Percentiles rank a stretch among this genome's conserved stretches.
phyloP scores from a whole-genome alignment of 2,113 vertebrate genomes.

The Nannobrachium achirus region DNA sequence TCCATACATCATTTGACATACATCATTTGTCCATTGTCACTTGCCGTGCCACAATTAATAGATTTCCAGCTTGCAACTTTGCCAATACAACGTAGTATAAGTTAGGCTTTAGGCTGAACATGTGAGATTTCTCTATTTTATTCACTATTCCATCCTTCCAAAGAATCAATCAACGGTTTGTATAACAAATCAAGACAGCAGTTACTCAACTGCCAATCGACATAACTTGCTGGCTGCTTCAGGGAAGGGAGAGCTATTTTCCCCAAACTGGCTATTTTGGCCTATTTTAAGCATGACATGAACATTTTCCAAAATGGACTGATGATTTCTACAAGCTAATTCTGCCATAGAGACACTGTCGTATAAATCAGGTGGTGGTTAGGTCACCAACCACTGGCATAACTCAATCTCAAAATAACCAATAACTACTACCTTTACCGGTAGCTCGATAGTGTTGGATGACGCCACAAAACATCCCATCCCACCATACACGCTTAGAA shows the following conservation, averaged over 20 bases:
- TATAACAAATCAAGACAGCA: background rate
- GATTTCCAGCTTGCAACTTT: no score
- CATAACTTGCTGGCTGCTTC: background rate
- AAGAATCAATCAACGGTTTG: background rate
- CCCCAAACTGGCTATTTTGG: no score
- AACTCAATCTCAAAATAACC: background rate
- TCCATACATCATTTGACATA: no score
- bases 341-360: no score
- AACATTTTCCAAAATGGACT: no score
- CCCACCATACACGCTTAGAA: background rate
- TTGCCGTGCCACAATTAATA: no score
- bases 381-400: background rate
- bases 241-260: background rate
- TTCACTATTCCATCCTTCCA: background rate
- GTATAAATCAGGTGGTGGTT: background rate
- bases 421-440: constrained; percentile 6
- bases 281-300: no score
- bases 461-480: background rate
- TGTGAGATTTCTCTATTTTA: constrained; percentile 29
- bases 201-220: background rate
- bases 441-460: no score
- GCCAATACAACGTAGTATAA: no score
- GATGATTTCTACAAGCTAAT: no score
- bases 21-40: no score
- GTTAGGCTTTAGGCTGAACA: constrained; percentile 3